phyloP scores from a whole-genome alignment of 2,888 invertebrate genomes.

The Myopa testacea region DNA sequence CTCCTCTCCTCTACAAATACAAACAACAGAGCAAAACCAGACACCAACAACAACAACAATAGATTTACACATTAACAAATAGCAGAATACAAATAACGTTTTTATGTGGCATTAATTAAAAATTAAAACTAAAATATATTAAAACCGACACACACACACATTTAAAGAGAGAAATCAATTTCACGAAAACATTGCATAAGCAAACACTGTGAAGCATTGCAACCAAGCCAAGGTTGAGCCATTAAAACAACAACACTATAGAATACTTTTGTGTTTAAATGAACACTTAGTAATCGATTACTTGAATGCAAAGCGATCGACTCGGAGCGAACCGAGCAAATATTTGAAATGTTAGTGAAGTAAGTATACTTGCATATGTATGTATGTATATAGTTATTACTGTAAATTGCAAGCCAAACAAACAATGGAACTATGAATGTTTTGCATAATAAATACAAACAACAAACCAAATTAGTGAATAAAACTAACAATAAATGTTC shows the following conservation, averaged over 20 bases:
- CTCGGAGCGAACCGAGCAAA: neutral
- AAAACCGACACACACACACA: slow-evolving; percentile 23
- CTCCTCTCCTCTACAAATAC: slow-evolving; percentile 14
- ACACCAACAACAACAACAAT: slow-evolving; percentile 37
- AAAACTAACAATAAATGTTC: slow-evolving; percentile 26
- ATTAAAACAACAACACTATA: slow-evolving; percentile 30
- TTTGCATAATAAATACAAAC: neutral
- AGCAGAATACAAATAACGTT: slow-evolving; percentile 34
- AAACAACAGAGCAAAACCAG: slow-evolving; percentile 22
- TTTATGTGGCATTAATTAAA: slow-evolving; percentile 29
- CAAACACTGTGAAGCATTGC: slow-evolving; percentile 14
- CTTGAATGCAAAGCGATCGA: neutral
- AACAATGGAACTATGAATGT: slow-evolving; percentile 9
- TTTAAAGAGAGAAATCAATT: slow-evolving; percentile 32
- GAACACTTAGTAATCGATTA: neutral
- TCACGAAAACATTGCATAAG: neutral
- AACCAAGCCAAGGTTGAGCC: slow-evolving; percentile 39
- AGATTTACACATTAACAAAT: slow-evolving; percentile 35
- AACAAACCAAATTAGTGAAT: slow-evolving; percentile 3
- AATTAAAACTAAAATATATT: slow-evolving; percentile 37
- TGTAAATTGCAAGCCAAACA: slow-evolving; percentile 29
- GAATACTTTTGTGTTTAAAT: slow-evolving; percentile 1
- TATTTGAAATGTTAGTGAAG: slow-evolving; percentile 2
- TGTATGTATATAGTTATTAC: slow-evolving; percentile 19
- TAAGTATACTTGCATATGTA: slow-evolving; percentile 1